Evolutionary conservation across 2,888 invertebrate species (phyloP).

Genomic region (Trichopria drosophilae): DNA sequence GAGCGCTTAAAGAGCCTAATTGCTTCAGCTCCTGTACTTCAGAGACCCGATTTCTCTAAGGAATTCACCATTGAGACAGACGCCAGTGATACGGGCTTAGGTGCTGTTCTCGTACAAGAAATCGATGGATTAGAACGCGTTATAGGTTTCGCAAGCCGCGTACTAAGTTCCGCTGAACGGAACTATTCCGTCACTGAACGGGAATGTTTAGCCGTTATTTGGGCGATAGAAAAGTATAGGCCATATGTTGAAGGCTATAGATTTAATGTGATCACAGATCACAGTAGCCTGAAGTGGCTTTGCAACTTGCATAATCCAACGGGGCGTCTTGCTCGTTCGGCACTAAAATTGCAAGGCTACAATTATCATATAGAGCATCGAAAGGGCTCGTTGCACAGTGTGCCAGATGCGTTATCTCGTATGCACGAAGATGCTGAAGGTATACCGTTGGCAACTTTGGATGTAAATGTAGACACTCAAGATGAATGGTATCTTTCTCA

Average conservation of each 20-base stretch:
- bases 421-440: background rate
- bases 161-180: slow-evolving; percentile 9
- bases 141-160: slow-evolving; percentile 25
- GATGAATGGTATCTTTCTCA: no score
- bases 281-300: slow-evolving; percentile 32
- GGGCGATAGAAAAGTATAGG: slow-evolving; percentile 28
- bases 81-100: slow-evolving; percentile 17
- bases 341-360: background rate
- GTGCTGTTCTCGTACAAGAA: slow-evolving; percentile 5
- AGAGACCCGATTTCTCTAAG: slow-evolving; percentile 20
- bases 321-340: slow-evolving; percentile 12
- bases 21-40: slow-evolving; percentile 2
- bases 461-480: no score
- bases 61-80: slow-evolving; percentile 26
- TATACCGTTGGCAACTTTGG: no score
- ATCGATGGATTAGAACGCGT: slow-evolving; percentile 14
- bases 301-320: slow-evolving; percentile 23
- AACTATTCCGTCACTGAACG: slow-evolving; percentile 20
- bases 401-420: slow-evolving; percentile 2
- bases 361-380: slow-evolving; percentile 3
- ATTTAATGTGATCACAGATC: slow-evolving; percentile 37
- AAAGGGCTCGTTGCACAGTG: no score
- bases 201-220: slow-evolving; percentile 34
- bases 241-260: slow-evolving; percentile 33
- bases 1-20: background rate